These are phyloP conservation scores for Exephanes ischioxanthus DNA, from an alignment of 2,888 invertebrate genomes.

Conservation along the genomic window DNA sequence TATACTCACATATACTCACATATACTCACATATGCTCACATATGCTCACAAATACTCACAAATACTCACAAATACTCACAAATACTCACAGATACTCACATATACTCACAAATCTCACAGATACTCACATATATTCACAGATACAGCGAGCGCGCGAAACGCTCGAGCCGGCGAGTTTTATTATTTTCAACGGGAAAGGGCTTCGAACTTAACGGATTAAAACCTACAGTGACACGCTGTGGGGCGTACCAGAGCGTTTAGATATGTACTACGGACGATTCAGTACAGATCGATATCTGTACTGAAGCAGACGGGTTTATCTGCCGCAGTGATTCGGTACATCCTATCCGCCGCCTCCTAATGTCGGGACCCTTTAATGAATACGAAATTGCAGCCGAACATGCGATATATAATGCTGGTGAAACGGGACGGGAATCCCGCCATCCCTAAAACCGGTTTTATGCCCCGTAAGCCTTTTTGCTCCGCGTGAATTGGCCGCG, in stretches of 20 bases:
- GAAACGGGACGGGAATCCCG: slow-evolving; percentile 53
- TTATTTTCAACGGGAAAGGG: not conserved
- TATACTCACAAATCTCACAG: too few species aligned
- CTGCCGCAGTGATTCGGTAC: slow-evolving; percentile 44
- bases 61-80: too few species aligned
- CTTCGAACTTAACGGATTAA: not conserved
- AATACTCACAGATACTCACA: too few species aligned
- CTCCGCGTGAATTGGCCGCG: slow-evolving; percentile 65
- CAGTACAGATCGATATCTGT: slow-evolving; percentile 1
- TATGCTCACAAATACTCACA: too few species aligned
- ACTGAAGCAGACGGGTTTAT: slow-evolving; percentile 23
- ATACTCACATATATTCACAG: too few species aligned
- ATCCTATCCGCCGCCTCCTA: slow-evolving; percentile 58
- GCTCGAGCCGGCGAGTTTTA: too few species aligned
- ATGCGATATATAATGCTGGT: slow-evolving; percentile 68
- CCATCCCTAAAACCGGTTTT: slow-evolving; percentile 70
- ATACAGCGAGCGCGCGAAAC: too few species aligned
- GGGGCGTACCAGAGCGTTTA: not conserved
- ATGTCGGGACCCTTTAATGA: slow-evolving; percentile 67
- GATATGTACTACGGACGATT: not conserved
- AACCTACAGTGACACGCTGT: too few species aligned
- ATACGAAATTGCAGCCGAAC: slow-evolving; percentile 70
- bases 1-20: too few species aligned
- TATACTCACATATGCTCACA: too few species aligned
- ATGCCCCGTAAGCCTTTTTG: slow-evolving; percentile 45